Percentiles rank a stretch among this genome's conserved stretches.
phyloP scores from a whole-genome alignment of 2,888 invertebrate species.

The Cybosia mesomella region DNA sequence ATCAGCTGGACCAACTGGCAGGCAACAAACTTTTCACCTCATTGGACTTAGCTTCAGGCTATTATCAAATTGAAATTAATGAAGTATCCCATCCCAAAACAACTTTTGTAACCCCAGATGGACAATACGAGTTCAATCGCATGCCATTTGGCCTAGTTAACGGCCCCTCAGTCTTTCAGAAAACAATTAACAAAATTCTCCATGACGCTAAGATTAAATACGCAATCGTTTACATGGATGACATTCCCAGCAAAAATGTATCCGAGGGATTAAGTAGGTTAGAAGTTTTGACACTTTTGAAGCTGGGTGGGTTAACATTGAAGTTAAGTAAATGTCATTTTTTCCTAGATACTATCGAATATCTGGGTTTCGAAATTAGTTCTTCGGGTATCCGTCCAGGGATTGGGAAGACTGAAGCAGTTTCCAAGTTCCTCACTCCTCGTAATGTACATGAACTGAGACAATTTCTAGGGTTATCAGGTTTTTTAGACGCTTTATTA shows the following conservation, averaged over 20 bases:
- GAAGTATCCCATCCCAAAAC: neutral
- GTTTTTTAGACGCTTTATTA: constrained; percentile 18
- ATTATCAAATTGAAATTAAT: constrained; percentile 8
- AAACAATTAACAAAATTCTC: constrained; percentile 15
- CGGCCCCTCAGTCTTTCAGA: constrained; percentile 12
- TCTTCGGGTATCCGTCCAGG: constrained; percentile 17
- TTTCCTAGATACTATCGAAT: constrained; percentile 12
- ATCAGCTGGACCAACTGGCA: neutral
- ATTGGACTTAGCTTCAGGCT: constrained; percentile 9
- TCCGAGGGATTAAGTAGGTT: constrained; percentile 11
- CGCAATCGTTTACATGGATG: constrained; percentile 22
- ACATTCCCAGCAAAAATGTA: neutral
- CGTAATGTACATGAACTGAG: constrained; percentile 20
- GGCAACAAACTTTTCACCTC: constrained; percentile 7
- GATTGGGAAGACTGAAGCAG: constrained; percentile 8
- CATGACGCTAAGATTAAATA: neutral
- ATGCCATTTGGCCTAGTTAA: constrained; percentile 15
- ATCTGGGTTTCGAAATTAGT: constrained; percentile 21
- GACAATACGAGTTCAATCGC: constrained; percentile 13
- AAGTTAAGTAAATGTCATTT: constrained; percentile 23
- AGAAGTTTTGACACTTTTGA: constrained; percentile 9
- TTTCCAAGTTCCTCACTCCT: neutral
- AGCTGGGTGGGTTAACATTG: constrained; percentile 10
- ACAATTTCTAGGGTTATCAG: constrained; percentile 14
- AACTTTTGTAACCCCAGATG: constrained; percentile 14